phyloP scores from a whole-genome alignment of 2,888 invertebrate genomes.

The Dione juno region DNA sequence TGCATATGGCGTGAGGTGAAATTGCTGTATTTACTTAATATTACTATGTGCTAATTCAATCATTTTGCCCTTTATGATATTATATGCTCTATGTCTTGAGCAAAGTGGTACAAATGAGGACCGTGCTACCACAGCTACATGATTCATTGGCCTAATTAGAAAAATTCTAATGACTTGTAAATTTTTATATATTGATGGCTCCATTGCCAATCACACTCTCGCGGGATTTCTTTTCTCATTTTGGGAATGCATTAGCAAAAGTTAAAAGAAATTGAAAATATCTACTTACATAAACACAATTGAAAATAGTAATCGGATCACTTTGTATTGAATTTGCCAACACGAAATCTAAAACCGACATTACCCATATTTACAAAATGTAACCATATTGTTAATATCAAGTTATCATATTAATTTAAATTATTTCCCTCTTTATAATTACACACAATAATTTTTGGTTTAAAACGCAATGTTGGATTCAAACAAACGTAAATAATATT shows the following conservation, averaged over 20 bases:
- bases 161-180: constrained; percentile 34
- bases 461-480: too few relatives aligned
- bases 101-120: constrained; percentile 3
- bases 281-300: background rate
- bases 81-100: constrained; percentile 21
- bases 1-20: constrained; percentile 8
- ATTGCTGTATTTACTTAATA: constrained; percentile 2
- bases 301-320: background rate
- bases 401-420: background rate
- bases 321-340: constrained; percentile 59
- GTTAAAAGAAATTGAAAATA: background rate
- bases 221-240: constrained; percentile 44
- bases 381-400: background rate
- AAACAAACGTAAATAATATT: background rate
- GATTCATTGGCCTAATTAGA: constrained; percentile 20
- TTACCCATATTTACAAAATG: background rate
- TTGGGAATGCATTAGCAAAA: constrained; percentile 9
- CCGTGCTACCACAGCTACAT: constrained; percentile 24
- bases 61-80: background rate
- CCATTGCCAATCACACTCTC: constrained; percentile 41
- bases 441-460: background rate
- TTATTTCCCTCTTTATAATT: background rate
- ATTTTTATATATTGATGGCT: constrained; percentile 27
- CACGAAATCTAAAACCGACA: constrained; percentile 51
- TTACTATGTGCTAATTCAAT: background rate